A percentile compares a stretch with the other conserved stretches of the same genome.
Evolutionary conservation across 2,797 vertebrate species (phyloP).

Genomic region (Catostomus latipinnis): DNA sequence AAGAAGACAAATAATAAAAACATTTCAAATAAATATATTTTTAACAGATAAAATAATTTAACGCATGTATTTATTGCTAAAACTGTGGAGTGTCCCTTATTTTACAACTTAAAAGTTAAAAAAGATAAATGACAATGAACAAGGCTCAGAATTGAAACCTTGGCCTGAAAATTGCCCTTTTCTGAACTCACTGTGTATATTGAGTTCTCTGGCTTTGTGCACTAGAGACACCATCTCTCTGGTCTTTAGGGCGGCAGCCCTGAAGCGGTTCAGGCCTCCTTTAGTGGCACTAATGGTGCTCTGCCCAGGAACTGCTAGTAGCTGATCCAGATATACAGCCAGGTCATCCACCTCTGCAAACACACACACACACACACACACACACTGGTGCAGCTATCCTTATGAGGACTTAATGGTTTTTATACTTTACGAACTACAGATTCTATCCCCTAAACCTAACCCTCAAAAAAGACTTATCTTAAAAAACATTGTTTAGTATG

Average conservation of each 20-base stretch:
- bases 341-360: conserved; percentile 84
- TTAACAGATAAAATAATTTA: too few relatives aligned
- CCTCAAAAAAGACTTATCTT: too few relatives aligned
- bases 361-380: neutral
- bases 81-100: too few relatives aligned
- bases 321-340: conserved; percentile 89
- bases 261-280: conserved; percentile 78
- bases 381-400: too few relatives aligned
- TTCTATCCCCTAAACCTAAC: too few relatives aligned
- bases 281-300: conserved; percentile 51
- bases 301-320: conserved; percentile 79
- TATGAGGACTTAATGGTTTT: too few relatives aligned
- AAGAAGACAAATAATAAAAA: too few relatives aligned
- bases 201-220: conserved; percentile 86
- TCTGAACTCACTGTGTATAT: conserved; percentile 86
- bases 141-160: neutral
- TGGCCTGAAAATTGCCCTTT: neutral
- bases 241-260: conserved; percentile 85
- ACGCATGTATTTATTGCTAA: too few relatives aligned
- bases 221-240: conserved; percentile 86
- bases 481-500: too few relatives aligned
- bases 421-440: too few relatives aligned
- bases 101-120: too few relatives aligned
- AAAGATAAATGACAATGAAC: neutral
- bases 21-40: too few relatives aligned